Percentiles rank a stretch among this genome's conserved stretches.
These are phyloP conservation scores for Criorhina ranunculi DNA, from an alignment of 2,888 invertebrate species.

Conservation along the genomic window DNA sequence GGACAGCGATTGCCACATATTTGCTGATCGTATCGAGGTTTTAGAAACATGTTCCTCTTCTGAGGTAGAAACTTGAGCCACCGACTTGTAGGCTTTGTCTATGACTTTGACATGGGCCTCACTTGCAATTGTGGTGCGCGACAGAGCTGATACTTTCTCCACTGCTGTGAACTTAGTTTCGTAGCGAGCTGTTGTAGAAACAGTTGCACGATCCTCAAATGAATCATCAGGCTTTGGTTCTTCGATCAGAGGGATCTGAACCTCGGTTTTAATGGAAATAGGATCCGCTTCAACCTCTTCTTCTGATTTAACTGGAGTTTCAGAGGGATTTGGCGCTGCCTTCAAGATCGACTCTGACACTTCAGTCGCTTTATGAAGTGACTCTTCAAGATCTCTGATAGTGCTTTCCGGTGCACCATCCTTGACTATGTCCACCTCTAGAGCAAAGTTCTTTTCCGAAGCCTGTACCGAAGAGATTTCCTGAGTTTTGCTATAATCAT, in stretches of 20 bases:
- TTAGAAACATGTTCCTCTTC: conserved; percentile 41
- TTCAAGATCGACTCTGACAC: conserved; percentile 43
- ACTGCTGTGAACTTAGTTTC: conserved; percentile 60
- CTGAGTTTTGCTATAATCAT: conserved; percentile 33
- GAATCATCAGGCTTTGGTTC: neutral
- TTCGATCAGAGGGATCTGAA: conserved; percentile 44
- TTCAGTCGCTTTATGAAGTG: conserved; percentile 38
- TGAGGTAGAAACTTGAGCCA: conserved; percentile 43
- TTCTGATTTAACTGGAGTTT: neutral
- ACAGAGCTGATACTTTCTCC: conserved; percentile 50
- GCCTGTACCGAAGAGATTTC: neutral
- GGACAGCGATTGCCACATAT: conserved; percentile 69
- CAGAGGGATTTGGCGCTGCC: neutral
- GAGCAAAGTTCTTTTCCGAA: conserved; percentile 26
- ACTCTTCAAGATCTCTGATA: conserved; percentile 49
- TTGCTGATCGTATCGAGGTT: conserved; percentile 69
- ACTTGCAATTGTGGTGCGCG: conserved; percentile 54
- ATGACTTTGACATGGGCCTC: conserved; percentile 55
- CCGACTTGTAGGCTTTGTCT: conserved; percentile 58
- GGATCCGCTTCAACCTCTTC: neutral
- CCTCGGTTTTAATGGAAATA: conserved; percentile 31
- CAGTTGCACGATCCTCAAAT: neutral
- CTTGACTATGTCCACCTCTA: conserved; percentile 40
- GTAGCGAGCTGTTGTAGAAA: conserved; percentile 13
- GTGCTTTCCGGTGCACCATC: neutral